These are phyloP conservation scores for Tyrophagus putrescentiae DNA, from an alignment of 1,140 invertebrate species.

Conservation along the genomic window DNA sequence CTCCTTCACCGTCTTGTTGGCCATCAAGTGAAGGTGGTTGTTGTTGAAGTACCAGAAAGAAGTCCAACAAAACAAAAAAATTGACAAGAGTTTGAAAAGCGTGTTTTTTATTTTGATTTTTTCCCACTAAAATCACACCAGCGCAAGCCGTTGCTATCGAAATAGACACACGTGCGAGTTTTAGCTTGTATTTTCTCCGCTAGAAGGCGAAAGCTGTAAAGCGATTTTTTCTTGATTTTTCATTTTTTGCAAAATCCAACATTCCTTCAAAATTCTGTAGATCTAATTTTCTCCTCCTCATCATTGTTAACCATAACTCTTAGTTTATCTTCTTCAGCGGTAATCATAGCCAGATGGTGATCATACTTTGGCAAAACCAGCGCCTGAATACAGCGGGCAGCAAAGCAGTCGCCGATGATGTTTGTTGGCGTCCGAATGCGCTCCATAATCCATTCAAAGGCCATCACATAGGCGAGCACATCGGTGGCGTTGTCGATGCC, in stretches of 20 bases:
- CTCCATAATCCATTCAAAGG: constrained; percentile 37
- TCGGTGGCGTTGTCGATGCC: constrained; percentile 23
- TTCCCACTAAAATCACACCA: neutral
- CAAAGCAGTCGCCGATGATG: constrained; percentile 71
- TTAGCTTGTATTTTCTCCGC: too few species aligned
- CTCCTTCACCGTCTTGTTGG: constrained; percentile 96
- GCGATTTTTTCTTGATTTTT: neutral
- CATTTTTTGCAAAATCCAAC: too few species aligned
- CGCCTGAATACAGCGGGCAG: constrained; percentile 65
- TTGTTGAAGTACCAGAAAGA: neutral
- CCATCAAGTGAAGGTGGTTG: constrained; percentile 47
- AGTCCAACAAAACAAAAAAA: neutral
- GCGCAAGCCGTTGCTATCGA: too few species aligned
- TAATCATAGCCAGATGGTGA: too few species aligned
- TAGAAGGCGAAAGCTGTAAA: too few species aligned
- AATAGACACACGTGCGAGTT: too few species aligned
- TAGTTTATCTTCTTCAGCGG: too few species aligned
- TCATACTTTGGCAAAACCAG: too few species aligned
- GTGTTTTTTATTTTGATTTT: neutral
- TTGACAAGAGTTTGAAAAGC: neutral
- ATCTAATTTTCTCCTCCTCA: too few species aligned
- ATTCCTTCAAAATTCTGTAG: too few species aligned
- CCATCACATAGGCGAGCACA: constrained; percentile 20
- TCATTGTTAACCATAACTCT: too few species aligned
- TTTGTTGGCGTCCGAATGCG: constrained; percentile 72